A percentile compares a stretch with the other conserved stretches of the same genome.
Conservation (phyloP, 2,888 invertebrate genomes). For the Ephialtes manifestator region DNA sequence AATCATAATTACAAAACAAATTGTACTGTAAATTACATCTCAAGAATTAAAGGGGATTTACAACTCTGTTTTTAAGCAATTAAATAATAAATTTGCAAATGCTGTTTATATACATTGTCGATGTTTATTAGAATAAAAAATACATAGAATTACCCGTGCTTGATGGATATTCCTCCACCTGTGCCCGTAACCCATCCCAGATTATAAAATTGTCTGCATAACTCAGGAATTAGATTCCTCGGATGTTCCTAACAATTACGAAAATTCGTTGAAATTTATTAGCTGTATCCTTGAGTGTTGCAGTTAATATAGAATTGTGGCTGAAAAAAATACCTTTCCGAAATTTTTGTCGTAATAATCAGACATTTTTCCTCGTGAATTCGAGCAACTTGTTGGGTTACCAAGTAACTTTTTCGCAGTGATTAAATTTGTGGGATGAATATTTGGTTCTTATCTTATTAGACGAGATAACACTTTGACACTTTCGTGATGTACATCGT, state of each 20-base stretch:
- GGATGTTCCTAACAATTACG: slow-evolving; percentile 89
- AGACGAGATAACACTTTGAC: too few relatives aligned
- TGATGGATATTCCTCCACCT: slow-evolving; percentile 98
- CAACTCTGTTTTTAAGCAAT: too few relatives aligned
- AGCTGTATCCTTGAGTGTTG: not conserved
- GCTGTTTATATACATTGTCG: not conserved
- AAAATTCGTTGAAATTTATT: not conserved
- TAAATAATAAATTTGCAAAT: not conserved
- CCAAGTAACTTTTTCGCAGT: too few relatives aligned
- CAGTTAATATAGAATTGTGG: not conserved
- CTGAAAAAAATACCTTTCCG: slow-evolving; percentile 62
- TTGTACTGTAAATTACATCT: too few relatives aligned
- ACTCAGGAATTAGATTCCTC: slow-evolving; percentile 93
- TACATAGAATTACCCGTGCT: slow-evolving; percentile 89
- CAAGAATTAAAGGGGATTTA: too few relatives aligned
- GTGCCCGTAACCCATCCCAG: slow-evolving; percentile 99
- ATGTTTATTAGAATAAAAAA: not conserved
- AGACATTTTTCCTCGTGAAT: slow-evolving; percentile 34
- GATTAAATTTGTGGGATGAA: too few relatives aligned
- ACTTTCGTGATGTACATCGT: too few relatives aligned
- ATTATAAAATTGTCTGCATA: slow-evolving; percentile 96
- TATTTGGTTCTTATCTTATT: too few relatives aligned
- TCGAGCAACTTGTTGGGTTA: too few relatives aligned
- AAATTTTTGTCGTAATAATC: slow-evolving; percentile 66
- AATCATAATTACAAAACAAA: too few relatives aligned